Evolutionary conservation across 2,113 vertebrate genomes (phyloP).

Genomic region (Panthera leo): DNA sequence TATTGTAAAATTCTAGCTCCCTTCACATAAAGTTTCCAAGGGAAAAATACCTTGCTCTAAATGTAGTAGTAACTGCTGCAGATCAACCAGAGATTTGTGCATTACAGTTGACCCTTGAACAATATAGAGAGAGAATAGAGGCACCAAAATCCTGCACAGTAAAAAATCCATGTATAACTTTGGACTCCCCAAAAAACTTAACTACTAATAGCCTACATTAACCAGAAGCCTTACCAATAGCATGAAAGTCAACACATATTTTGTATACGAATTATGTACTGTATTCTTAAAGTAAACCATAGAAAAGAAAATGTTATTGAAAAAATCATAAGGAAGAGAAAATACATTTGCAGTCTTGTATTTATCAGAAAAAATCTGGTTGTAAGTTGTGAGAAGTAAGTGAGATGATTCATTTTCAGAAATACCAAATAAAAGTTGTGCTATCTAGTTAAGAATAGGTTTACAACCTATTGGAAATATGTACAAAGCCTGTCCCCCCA

Average conservation of each 20-base stretch:
- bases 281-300: neutral
- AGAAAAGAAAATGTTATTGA: neutral
- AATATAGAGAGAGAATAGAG: neutral
- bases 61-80: neutral
- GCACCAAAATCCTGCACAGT: neutral
- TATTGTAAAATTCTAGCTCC: neutral
- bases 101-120: neutral
- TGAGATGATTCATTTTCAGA: too few relatives aligned
- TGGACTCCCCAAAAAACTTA: neutral
- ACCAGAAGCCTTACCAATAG: neutral
- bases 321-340: neutral
- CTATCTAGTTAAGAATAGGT: too few relatives aligned
- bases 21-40: neutral
- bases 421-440: too few relatives aligned
- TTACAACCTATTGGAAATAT: too few relatives aligned
- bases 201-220: neutral
- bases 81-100: neutral
- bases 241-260: neutral
- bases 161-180: neutral
- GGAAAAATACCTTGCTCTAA: neutral
- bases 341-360: neutral
- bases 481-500: too few relatives aligned
- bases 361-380: neutral
- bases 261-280: neutral
- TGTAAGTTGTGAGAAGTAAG: neutral